Evolutionary conservation across 2,888 invertebrate genomes (phyloP).

Genomic region (Zhengitettix transpicula): DNA sequence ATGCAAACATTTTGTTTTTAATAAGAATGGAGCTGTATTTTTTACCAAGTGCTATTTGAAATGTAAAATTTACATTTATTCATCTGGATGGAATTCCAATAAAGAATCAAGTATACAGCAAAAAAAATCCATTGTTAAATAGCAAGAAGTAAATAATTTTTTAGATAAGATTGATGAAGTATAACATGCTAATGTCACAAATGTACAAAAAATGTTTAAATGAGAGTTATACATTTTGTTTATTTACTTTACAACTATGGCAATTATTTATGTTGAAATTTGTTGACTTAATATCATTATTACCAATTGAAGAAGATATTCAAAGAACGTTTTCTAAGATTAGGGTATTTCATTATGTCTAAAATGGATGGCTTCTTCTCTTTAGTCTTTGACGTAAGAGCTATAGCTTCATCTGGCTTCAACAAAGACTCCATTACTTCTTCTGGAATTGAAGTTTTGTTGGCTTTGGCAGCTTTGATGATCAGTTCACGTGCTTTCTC

Average conservation of each 20-base stretch:
- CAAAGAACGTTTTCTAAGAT: slow-evolving; percentile 43
- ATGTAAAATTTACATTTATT: too few relatives aligned
- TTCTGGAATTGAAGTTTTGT: slow-evolving; percentile 37
- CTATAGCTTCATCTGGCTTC: not conserved
- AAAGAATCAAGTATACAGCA: too few relatives aligned
- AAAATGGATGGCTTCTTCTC: not conserved
- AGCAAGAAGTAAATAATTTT: too few relatives aligned
- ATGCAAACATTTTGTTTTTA: not conserved
- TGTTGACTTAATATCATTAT: slow-evolving; percentile 1
- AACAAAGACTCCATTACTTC: slow-evolving; percentile 29
- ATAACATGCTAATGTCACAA: too few relatives aligned
- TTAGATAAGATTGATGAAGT: too few relatives aligned
- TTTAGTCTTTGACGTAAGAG: not conserved
- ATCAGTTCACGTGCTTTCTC: slow-evolving; percentile 43
- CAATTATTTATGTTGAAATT: too few relatives aligned
- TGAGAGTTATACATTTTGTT: too few relatives aligned
- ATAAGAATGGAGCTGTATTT: slow-evolving; percentile 15
- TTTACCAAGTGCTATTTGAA: too few relatives aligned
- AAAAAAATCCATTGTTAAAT: too few relatives aligned
- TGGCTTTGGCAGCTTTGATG: slow-evolving; percentile 43
- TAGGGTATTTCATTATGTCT: slow-evolving; percentile 32
- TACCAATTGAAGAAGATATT: slow-evolving; percentile 59
- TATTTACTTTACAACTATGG: too few relatives aligned
- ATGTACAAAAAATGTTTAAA: too few relatives aligned
- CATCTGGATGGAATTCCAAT: too few relatives aligned